phyloP scores from a whole-genome alignment of 1,140 invertebrate species.

The Scylla paramamosain region DNA sequence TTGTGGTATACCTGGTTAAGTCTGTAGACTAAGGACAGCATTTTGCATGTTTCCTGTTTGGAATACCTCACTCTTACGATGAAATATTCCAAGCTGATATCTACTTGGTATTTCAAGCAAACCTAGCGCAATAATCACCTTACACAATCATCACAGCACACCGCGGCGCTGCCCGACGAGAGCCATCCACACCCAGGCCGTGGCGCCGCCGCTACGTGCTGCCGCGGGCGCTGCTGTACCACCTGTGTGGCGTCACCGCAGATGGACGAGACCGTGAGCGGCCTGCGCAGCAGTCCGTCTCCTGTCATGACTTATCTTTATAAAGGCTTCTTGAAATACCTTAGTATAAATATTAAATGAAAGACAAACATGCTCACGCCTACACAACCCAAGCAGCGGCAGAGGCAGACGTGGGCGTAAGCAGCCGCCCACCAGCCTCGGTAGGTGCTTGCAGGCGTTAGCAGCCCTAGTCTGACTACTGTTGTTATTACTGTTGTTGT shows the following conservation, averaged over 20 bases:
- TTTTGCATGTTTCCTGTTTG: not conserved
- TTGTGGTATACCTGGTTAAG: not conserved
- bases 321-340: not conserved
- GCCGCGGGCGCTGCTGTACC: no score
- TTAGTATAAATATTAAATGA: not conserved
- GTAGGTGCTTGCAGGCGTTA: not conserved
- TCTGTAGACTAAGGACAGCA: not conserved
- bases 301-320: no score
- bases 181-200: no score
- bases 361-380: not conserved
- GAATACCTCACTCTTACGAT: not conserved
- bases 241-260: no score
- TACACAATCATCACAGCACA: not conserved
- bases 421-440: not conserved
- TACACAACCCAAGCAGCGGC: not conserved
- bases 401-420: not conserved
- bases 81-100: not conserved
- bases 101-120: not conserved
- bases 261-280: no score
- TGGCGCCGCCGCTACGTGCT: no score
- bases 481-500: constrained; percentile 23
- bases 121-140: not conserved
- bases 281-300: no score
- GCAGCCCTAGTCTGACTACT: not conserved
- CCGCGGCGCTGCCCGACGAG: no score